These are phyloP conservation scores for Belgica antarctica DNA, from an alignment of 2,888 invertebrate species.

Conservation along the genomic window DNA sequence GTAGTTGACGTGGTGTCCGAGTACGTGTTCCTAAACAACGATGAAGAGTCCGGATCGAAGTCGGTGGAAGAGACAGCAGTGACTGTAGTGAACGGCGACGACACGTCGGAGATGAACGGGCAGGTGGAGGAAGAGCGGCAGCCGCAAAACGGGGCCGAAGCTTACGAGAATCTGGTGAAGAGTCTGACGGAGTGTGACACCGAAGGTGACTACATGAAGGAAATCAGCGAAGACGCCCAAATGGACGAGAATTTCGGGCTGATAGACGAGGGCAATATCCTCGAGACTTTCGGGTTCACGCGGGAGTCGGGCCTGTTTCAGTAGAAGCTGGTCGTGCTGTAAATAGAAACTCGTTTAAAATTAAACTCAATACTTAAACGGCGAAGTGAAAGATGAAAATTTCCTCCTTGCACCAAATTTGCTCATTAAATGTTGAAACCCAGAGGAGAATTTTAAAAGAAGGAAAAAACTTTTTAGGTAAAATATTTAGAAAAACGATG, in stretches of 20 bases:
- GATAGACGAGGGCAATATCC: constrained; percentile 13
- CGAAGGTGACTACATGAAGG: constrained; percentile 24
- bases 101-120: constrained; percentile 44
- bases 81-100: constrained; percentile 42
- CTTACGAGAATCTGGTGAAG: constrained; percentile 40
- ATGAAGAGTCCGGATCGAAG: background rate
- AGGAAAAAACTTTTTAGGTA: background rate
- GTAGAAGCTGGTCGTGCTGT: background rate
- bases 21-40: background rate
- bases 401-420: constrained; percentile 24
- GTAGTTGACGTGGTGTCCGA: constrained; percentile 15
- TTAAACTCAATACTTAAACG: background rate
- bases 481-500: constrained; percentile 7
- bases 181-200: constrained; percentile 29
- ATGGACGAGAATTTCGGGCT: constrained; percentile 38
- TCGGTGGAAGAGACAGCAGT: background rate
- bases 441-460: background rate
- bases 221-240: constrained; percentile 20
- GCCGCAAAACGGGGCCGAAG: constrained; percentile 33
- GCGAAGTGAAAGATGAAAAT: background rate
- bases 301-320: constrained; percentile 39
- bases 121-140: constrained; percentile 45
- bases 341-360: background rate
- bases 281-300: constrained; percentile 16
- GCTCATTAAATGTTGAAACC: constrained; percentile 15